Conservation (phyloP, 2,113 vertebrate species). For the Notiomystis cincta region DNA sequence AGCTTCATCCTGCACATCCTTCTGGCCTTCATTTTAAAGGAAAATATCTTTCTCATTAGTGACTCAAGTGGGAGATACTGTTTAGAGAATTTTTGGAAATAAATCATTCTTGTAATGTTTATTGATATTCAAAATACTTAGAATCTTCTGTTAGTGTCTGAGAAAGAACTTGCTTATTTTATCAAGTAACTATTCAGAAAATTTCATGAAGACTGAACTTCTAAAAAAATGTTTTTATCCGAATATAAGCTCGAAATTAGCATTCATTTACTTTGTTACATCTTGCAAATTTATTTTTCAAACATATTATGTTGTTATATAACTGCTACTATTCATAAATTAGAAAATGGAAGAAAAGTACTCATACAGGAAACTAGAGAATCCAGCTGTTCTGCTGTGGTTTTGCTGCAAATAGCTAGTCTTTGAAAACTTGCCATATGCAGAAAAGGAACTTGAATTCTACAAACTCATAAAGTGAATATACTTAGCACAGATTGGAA, state of each 20-base stretch:
- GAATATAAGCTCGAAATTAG: neutral
- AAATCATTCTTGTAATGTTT: neutral
- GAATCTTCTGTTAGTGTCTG: neutral
- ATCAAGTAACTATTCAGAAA: neutral
- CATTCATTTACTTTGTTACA: neutral
- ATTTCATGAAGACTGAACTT: neutral
- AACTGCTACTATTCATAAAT: neutral
- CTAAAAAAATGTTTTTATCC: neutral
- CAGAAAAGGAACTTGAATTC: neutral
- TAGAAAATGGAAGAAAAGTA: neutral
- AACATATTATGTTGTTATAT: neutral
- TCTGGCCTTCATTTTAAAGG: neutral
- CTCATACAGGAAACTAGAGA: neutral
- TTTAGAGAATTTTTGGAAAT: neutral
- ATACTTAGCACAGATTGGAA: neutral
- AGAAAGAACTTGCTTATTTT: neutral
- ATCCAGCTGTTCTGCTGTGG: neutral
- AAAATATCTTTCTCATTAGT: neutral
- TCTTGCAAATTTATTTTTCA: neutral
- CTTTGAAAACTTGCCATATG: neutral
- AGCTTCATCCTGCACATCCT: neutral
- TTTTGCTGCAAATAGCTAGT: neutral
- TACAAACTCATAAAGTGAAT: neutral
- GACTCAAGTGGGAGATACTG: neutral
- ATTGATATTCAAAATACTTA: neutral